Base-by-base conservation (phyloP, 2,797 vertebrate species). In the Gallinago stenura region DNA sequence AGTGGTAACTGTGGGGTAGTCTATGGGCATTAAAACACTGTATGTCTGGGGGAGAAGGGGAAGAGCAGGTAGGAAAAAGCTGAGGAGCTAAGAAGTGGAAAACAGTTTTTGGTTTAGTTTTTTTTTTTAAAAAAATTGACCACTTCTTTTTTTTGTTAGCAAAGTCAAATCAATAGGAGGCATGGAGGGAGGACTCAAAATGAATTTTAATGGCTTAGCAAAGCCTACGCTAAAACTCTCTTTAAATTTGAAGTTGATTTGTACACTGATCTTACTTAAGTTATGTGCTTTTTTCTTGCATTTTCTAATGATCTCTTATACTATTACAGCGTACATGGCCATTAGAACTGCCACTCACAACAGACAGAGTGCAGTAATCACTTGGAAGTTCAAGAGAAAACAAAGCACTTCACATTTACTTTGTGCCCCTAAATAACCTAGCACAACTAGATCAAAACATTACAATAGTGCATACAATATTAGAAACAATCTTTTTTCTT, bases 321-420 rank as follows among this genome's bases (percentile, higher is more conserved):
- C 22, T 60, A 79, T 93, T 95, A 68, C 88, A 93, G 89, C 18
- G 4, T 78, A 91, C 93, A 76, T 15, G 79, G 85, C 85, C 96
- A 97, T 96, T 93, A 95, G 90, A 89, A 80, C 86, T 96, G 97
- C 78, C 96, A 96, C 94, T 97, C 97, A 96, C 90, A 58, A 81
- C 51, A 87, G 93, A 91, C 54, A 97, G 95, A 97, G 97, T 71
- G 84, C 83, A 93, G 91, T 91, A 97, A 98, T 96, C 91, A 90
- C 91, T 75, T 78, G 85, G 72, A 96, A 90, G 82, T 95, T 96
- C 95, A 96, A 95, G 96, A 86, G 37, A 80, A 97, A 92, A 97
- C 89, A 97, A 96, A 97, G 85, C 93, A 85, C 89, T 90, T 95
- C 79, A 83, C 89, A 96, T 94, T 97, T 94, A 91, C 80, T 94